Evolutionary conservation across 2,113 vertebrate species (phyloP).

Genomic region (Dasypus novemcinctus): DNA sequence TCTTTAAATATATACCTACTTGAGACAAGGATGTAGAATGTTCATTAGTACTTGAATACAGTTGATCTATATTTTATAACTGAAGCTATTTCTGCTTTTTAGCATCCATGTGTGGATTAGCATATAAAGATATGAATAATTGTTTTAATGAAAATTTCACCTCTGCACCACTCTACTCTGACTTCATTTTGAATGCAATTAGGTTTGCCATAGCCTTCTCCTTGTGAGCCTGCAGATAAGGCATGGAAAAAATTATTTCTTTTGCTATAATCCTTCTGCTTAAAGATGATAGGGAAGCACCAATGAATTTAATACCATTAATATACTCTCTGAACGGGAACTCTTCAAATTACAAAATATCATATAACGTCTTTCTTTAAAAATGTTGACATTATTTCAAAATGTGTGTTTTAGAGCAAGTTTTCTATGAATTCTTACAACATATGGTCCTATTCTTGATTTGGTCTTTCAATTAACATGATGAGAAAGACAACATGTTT

Average conservation of each 20-base stretch:
- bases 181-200: slow-evolving; percentile 82
- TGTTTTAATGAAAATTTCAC: slow-evolving; percentile 84
- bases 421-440: slow-evolving; percentile 54
- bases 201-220: slow-evolving; percentile 73
- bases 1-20: slow-evolving; percentile 66
- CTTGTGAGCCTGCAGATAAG: slow-evolving; percentile 82
- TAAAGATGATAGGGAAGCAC: slow-evolving; percentile 79
- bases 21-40: slow-evolving; percentile 68
- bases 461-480: slow-evolving; percentile 65
- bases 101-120: slow-evolving; percentile 76
- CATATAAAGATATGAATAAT: slow-evolving; percentile 78
- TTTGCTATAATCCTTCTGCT: slow-evolving; percentile 80
- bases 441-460: slow-evolving; percentile 55
- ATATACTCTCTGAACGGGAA: slow-evolving; percentile 73
- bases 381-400: slow-evolving; percentile 69
- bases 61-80: slow-evolving; percentile 74
- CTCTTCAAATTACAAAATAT: slow-evolving; percentile 77
- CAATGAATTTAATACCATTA: slow-evolving; percentile 78
- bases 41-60: slow-evolving; percentile 72
- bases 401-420: slow-evolving; percentile 52
- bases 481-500: slow-evolving; percentile 52
- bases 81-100: slow-evolving; percentile 54
- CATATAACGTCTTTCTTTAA: slow-evolving; percentile 75
- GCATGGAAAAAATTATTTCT: slow-evolving; percentile 69
- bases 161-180: slow-evolving; percentile 71